Evolutionary conservation across 2,888 invertebrate species (phyloP), one percentile per base, ranked within the genome.

Genomic region (Polia nebulosa): DNA sequence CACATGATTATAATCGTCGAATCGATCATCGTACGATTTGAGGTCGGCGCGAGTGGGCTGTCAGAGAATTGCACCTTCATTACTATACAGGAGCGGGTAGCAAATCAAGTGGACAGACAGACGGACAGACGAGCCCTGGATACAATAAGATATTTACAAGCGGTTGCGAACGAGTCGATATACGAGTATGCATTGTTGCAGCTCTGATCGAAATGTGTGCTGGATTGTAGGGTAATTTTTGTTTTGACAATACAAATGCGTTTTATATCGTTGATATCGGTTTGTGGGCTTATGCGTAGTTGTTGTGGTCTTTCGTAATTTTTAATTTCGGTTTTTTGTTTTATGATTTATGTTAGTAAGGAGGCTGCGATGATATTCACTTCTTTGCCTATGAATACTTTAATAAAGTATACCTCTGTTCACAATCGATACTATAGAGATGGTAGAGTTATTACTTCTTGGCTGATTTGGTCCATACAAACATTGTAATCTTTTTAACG

Each of bases 91-190:
- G 87, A 92, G 92, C 92, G 83, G 85, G 86, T 85, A 85, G 91
- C 93, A 93, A 92, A 93, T 93, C 92, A 93, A 88, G 83, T 78
- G 78, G 86, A 85, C 89, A 86, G 92, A 90, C 92, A 86, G 89
- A 90, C 91, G 85, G 92, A 92, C 92, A 88, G 91, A 91, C 92
- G 90, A 90, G 85, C 85, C 66, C 79, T 82, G 87, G 89, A 87
- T 89, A 92, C 92, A 92, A 92, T 93, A 90, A 91, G 86, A 90
- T 93, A 93, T 93, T 93, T 92, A 93, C 93, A 93, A 93, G 91
- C 85, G 84, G 76, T 82, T 67, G 81, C 83, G 85, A 85, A 81
- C 87, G 81, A 80, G 71, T 80, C 84, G 86, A 87, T 89, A 87
- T 88, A 87, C 85, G 85, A 85, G 82, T 80, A 57, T 73, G 85